Percentiles rank a stretch among this genome's conserved stretches.
These are phyloP conservation scores for Berghia stephanieae DNA, from an alignment of 1,140 invertebrate genomes.

Conservation along the genomic window DNA sequence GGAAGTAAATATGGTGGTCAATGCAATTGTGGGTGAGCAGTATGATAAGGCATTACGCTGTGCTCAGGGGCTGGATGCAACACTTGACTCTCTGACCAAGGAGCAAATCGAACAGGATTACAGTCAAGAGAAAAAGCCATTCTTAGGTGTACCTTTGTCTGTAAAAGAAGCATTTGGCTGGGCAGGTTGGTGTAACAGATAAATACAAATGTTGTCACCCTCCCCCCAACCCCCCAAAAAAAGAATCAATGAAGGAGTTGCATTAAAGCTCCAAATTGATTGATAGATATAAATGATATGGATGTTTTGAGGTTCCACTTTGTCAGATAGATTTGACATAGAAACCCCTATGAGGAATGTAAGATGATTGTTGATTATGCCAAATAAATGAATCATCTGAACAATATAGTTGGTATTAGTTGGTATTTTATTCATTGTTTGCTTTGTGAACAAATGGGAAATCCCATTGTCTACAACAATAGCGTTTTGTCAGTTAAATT, in stretches of 20 bases:
- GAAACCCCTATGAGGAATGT: neutral
- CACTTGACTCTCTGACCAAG: constrained; percentile 46
- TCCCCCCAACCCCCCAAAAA: neutral
- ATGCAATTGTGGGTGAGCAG: constrained; percentile 55
- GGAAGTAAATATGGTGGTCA: constrained; percentile 56
- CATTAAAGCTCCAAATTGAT: neutral
- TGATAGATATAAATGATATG: neutral
- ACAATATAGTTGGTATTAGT: no score
- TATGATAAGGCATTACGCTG: constrained; percentile 57
- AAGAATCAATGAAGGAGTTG: neutral
- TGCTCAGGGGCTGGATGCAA: constrained; percentile 54
- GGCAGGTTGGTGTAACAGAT: constrained; percentile 58
- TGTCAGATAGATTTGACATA: neutral
- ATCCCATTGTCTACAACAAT: no score
- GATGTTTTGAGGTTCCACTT: neutral
- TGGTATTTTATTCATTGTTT: no score
- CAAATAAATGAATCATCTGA: no score
- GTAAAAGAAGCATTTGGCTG: constrained; percentile 64
- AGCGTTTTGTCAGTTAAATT: no score
- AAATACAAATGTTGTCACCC: no score
- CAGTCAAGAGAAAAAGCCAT: constrained; percentile 51
- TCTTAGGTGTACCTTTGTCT: constrained; percentile 63
- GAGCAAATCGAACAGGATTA: constrained; percentile 39
- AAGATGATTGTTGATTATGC: no score
- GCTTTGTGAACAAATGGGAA: no score